These are phyloP conservation scores for Diuraphis noxia DNA, from an alignment of 1,140 invertebrate genomes.

Conservation along the genomic window DNA sequence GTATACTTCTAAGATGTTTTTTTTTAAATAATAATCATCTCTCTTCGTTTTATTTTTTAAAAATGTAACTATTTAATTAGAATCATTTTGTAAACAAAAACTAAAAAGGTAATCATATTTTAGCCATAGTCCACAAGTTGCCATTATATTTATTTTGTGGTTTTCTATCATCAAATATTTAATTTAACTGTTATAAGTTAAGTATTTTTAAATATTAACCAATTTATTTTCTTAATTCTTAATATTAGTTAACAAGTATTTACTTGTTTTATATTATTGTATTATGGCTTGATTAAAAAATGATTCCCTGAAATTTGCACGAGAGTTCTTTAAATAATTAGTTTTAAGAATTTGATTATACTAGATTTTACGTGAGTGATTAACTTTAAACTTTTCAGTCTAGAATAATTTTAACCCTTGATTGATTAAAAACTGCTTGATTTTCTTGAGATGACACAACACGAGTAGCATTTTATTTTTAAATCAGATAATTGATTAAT, in stretches of 20 bases:
- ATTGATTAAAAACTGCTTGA: not conserved
- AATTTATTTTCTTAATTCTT: too few species aligned
- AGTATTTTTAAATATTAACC: too few species aligned
- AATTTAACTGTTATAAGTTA: not conserved
- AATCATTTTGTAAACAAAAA: not conserved
- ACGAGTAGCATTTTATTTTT: not conserved
- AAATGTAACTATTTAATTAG: fast-evolving
- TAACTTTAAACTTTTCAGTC: not conserved
- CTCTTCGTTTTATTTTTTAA: not conserved
- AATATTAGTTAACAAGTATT: not conserved
- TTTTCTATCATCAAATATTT: not conserved
- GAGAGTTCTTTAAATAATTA: too few species aligned
- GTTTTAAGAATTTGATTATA: too few species aligned
- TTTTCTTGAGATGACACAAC: too few species aligned
- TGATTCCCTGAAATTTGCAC: too few species aligned
- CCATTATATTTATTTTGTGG: not conserved
- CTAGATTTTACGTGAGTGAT: too few species aligned
- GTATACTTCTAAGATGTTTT: not conserved
- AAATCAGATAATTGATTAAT: not conserved
- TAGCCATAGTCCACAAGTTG: not conserved
- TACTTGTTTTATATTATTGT: not conserved
- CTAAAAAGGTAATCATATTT: not conserved
- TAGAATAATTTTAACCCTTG: not conserved
- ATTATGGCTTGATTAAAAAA: not conserved
- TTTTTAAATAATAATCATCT: not conserved